A percentile compares a stretch with the other conserved stretches of the same genome.
Evolutionary conservation across 2,113 vertebrate genomes (phyloP).

Genomic region (Parus major): DNA sequence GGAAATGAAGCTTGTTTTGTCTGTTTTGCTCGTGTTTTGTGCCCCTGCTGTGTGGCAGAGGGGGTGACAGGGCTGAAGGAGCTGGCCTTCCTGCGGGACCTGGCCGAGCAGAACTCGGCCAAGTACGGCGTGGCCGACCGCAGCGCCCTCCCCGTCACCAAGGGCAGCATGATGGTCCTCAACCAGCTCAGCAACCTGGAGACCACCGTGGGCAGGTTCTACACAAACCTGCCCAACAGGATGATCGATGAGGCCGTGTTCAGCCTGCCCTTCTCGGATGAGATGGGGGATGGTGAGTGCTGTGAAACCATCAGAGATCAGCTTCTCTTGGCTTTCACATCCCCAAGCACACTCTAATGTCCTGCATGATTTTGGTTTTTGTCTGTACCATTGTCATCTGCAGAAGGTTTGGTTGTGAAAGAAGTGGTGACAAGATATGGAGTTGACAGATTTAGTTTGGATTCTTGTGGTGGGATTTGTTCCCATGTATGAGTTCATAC

Average conservation of each 20-base stretch:
- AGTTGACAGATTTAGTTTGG: not conserved
- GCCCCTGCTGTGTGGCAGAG: slow-evolving; percentile 70
- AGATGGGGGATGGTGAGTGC: slow-evolving; percentile 94
- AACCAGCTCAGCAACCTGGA: slow-evolving; percentile 98
- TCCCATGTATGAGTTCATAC: fast-evolving
- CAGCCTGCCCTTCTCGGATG: slow-evolving; percentile 92
- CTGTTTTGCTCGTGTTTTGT: not conserved
- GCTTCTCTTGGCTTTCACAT: fast-evolving
- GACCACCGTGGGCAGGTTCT: slow-evolving; percentile 95
- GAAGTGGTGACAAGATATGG: too few relatives aligned
- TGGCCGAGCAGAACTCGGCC: slow-evolving; percentile 92
- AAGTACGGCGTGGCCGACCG: slow-evolving; percentile 89
- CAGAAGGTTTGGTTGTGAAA: not conserved
- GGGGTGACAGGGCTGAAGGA: slow-evolving; percentile 96
- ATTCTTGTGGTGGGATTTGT: not conserved
- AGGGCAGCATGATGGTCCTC: slow-evolving; percentile 99
- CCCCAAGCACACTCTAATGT: fast-evolving
- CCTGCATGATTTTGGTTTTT: not conserved
- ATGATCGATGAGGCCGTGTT: slow-evolving; percentile 96
- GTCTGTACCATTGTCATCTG: not conserved
- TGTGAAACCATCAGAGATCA: fast-evolving
- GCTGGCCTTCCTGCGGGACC: slow-evolving; percentile 92
- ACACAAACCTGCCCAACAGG: slow-evolving; percentile 95
- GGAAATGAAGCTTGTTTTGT: not conserved
- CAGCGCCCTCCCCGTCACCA: slow-evolving; percentile 82